Conservation (phyloP, 2,113 vertebrate species). For the Nycticryphes semicollaris region DNA sequence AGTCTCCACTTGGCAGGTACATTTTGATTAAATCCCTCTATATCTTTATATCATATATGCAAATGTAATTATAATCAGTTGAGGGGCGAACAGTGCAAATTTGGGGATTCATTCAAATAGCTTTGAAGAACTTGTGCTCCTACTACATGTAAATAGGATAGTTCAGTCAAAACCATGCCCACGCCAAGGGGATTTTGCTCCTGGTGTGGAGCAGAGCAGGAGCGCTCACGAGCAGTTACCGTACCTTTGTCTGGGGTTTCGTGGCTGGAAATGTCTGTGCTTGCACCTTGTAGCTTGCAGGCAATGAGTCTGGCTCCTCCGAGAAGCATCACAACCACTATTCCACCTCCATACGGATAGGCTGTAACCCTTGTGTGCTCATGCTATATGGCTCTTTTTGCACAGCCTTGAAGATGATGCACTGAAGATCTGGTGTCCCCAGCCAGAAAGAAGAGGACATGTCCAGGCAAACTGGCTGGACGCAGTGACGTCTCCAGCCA, state of each 20-base stretch:
- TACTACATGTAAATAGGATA: not conserved
- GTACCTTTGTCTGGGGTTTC: not conserved
- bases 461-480: not conserved
- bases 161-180: not conserved
- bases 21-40: conserved; percentile 11
- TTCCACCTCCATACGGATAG: accelerated
- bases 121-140: not conserved
- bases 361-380: not conserved
- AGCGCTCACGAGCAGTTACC: not conserved
- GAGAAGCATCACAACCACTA: not conserved
- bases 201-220: not conserved
- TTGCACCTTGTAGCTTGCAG: not conserved
- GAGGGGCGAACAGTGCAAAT: not conserved
- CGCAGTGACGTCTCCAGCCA: not conserved
- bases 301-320: not conserved
- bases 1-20: not conserved
- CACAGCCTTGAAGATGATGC: not conserved
- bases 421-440: not conserved
- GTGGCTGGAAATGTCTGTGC: not conserved
- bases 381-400: not conserved
- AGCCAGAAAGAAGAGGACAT: not conserved
- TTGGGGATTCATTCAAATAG: not conserved
- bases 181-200: not conserved
- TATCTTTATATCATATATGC: not conserved
- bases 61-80: conserved; percentile 31